Evolutionary conservation across 2,797 vertebrate genomes (phyloP).

Genomic region (Manis javanica): DNA sequence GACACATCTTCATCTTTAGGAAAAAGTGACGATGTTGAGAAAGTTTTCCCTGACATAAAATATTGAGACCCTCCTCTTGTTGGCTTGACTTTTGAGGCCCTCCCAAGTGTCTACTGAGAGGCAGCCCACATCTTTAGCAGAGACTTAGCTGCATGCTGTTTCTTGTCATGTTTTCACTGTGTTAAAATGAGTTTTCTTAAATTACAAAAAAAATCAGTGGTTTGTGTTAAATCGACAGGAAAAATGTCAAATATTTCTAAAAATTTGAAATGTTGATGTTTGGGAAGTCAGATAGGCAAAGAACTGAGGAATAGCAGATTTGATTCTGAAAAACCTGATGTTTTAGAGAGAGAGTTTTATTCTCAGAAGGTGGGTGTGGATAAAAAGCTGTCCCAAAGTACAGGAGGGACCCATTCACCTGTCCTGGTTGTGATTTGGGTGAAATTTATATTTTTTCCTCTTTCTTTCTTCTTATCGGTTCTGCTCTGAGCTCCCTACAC

Average conservation of each 20-base stretch:
- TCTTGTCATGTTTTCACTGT: constrained; percentile 71
- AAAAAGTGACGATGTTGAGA: background rate
- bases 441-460: background rate
- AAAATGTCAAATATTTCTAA: constrained; percentile 77
- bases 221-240: constrained; percentile 70
- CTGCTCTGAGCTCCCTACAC: background rate
- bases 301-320: constrained; percentile 37
- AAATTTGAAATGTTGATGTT: constrained; percentile 75
- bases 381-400: background rate
- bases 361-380: background rate
- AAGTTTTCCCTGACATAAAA: constrained; percentile 16
- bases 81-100: background rate
- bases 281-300: constrained; percentile 59
- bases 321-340: constrained; percentile 31
- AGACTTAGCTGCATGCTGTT: background rate
- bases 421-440: background rate
- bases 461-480: background rate
- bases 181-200: constrained; percentile 71
- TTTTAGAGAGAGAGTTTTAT: constrained; percentile 32
- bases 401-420: background rate
- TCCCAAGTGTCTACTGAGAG: background rate
- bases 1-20: constrained; percentile 38
- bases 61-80: background rate
- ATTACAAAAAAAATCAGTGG: constrained; percentile 43
- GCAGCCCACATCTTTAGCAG: background rate